Percentiles rank a stretch among this genome's conserved stretches.
phyloP scores from a whole-genome alignment of 2,797 vertebrate species.

The Spondyliosoma cantharus region DNA sequence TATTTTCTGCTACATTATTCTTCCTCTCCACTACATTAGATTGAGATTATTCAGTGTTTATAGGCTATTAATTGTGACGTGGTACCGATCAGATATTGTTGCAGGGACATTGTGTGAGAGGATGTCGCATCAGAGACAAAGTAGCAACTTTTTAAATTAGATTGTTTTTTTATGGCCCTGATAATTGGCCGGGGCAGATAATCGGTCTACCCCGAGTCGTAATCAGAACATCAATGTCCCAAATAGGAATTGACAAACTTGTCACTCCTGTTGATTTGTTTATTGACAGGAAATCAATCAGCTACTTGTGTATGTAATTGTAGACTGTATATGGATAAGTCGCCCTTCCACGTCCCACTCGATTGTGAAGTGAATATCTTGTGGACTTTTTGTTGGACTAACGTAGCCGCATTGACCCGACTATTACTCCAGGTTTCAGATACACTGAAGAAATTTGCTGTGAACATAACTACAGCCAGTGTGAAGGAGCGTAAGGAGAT shows the following conservation, averaged over 20 bases:
- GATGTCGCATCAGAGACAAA: no score
- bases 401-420: neutral
- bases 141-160: no score
- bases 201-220: neutral
- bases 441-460: slow-evolving; percentile 94
- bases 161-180: no score
- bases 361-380: neutral
- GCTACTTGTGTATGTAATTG: neutral
- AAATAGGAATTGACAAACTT: neutral
- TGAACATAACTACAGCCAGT: slow-evolving; percentile 94
- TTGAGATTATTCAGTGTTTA: no score
- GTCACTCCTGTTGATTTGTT: neutral
- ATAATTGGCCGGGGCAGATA: no score
- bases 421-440: slow-evolving; percentile 89
- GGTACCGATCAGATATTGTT: no score
- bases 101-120: no score
- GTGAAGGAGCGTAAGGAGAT: slow-evolving; percentile 94
- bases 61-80: no score
- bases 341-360: neutral
- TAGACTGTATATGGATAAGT: neutral
- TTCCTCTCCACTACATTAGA: no score
- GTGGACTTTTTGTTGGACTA: neutral
- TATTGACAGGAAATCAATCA: neutral
- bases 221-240: neutral
- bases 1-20: no score